Conservation (phyloP, 1,140 invertebrate species). For the Heterodera schachtii region DNA sequence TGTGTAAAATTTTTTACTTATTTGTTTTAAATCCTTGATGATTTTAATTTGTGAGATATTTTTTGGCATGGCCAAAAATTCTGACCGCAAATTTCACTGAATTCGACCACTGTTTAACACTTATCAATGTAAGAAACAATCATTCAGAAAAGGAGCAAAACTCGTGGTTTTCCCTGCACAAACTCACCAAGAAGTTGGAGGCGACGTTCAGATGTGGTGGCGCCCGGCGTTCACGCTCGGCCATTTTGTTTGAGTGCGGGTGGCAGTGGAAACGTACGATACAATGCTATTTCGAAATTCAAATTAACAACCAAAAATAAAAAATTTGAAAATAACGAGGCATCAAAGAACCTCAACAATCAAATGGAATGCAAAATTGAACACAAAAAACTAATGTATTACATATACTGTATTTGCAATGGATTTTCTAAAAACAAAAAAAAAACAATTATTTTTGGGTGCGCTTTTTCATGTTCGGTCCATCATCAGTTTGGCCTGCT, state of each 20-base stretch:
- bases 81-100: no score
- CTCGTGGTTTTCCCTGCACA: no score
- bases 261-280: no score
- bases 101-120: no score
- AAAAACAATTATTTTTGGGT: neutral
- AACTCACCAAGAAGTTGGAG: slow-evolving; percentile 4
- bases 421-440: neutral
- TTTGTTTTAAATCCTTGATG: no score
- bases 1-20: no score
- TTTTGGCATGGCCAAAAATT: no score
- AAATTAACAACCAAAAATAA: neutral
- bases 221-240: neutral
- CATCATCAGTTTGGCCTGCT: slow-evolving; percentile 8
- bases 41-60: no score
- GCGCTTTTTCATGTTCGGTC: neutral
- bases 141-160: no score
- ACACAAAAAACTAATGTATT: neutral
- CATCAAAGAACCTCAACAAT: neutral
- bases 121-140: no score
- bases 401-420: neutral
- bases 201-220: neutral
- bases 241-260: neutral
- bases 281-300: neutral
- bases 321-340: slow-evolving; percentile 7
- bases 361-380: neutral